phyloP scores from a whole-genome alignment of 2,888 invertebrate species.

The Limnephilus rhombicus region DNA sequence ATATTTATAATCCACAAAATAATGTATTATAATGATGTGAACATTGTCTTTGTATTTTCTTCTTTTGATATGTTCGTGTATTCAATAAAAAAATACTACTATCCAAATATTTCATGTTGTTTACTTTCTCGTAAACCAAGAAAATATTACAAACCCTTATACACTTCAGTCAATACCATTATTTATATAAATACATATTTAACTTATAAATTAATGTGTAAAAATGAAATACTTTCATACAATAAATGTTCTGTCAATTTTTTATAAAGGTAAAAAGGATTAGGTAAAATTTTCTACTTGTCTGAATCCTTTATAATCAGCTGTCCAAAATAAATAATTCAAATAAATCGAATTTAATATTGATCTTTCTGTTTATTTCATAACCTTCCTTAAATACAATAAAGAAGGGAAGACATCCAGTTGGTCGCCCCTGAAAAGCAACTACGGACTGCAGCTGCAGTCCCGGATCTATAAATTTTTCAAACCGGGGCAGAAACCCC shows the following conservation, averaged over 20 bases:
- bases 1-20: slow-evolving; percentile 1
- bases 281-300: slow-evolving; percentile 32
- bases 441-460: too few species aligned
- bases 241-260: slow-evolving; percentile 29
- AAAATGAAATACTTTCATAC: neutral
- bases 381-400: neutral
- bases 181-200: neutral
- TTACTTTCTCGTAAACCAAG: slow-evolving; percentile 3
- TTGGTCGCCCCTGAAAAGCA: neutral
- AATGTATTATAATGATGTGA: neutral
- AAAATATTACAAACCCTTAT: neutral
- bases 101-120: neutral
- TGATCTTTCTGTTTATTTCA: neutral
- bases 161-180: neutral
- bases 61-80: neutral
- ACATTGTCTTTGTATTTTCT: neutral
- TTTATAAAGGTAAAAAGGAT: slow-evolving; percentile 31
- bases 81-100: neutral
- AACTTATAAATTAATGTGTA: neutral
- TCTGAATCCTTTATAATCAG: slow-evolving; percentile 34
- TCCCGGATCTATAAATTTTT: too few species aligned
- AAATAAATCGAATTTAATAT: slow-evolving; percentile 10
- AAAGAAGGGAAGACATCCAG: neutral
- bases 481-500: too few species aligned
- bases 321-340: slow-evolving; percentile 40